Base-by-base conservation (phyloP, 2,888 invertebrate genomes). In the Drosophila mimica region DNA sequence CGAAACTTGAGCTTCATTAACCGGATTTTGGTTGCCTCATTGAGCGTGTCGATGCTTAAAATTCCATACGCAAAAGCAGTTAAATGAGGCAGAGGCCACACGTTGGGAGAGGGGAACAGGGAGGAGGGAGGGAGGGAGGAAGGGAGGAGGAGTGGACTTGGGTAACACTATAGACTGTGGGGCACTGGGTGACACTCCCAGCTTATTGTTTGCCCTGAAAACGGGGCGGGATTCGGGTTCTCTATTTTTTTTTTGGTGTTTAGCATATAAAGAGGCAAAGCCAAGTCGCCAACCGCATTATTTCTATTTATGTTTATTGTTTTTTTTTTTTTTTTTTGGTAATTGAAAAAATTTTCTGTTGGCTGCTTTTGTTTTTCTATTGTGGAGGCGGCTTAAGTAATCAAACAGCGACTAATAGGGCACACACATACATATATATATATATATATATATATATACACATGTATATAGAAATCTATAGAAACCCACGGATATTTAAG, bases 331-430 rank as follows among this genome's bases (percentile, higher is more conserved):
- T 54, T 69, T 62, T 71, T 76, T 75, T 64, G 88, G 82, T 87
- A 87, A 87, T 87, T 87, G 88, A 86, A 87, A 87, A 79, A 76
- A 66, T 54, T 70, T 64, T 70, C 73, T 74, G 52, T 67, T 34
- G 46, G 61, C 63, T 71, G 74, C 56, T 48, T 31, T 31, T 51
- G 64, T 58, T 43, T 74, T 58, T 62, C 59, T 52, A 65, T 72
- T 70, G 70, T 70, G 68, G 78, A 70, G 80, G 85, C 76, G 81
- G 85, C 85, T 77, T 84, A 87, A 85, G 84, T 85, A 85, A 85
- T 87, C 85, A 87, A 74, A 75, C 46, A 54, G 68, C 74, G 68
- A 67, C 74, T 79, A 75, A 74, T 82, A 74, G 70, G 64, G 51
- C 74, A 66, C 70, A 75, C 20, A 52, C 49, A 40, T 28, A 31